Evolutionary conservation across 2,888 invertebrate species (phyloP).

Genomic region (Diarsia rubi): DNA sequence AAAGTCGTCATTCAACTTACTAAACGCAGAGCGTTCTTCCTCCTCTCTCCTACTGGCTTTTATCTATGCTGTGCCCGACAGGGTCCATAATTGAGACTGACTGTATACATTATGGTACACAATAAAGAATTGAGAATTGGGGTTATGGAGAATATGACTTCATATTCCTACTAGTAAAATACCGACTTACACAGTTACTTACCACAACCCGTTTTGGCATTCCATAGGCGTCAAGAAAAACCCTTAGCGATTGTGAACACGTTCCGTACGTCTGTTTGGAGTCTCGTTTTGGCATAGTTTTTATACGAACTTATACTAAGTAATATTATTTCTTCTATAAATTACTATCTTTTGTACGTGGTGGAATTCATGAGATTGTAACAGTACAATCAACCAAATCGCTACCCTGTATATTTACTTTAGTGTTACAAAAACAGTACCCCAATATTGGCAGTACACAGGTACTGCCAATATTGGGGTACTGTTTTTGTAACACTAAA

Average conservation of each 20-base stretch:
- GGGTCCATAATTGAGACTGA: too few species aligned
- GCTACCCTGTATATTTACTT: not conserved
- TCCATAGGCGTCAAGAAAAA: conserved; percentile 41
- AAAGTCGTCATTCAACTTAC: too few species aligned
- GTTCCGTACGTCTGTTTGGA: conserved; percentile 58
- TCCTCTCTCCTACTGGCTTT: too few species aligned
- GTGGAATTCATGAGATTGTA: conserved; percentile 12
- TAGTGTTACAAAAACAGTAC: not conserved
- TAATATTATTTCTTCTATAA: conserved; percentile 32
- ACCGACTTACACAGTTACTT: conserved; percentile 2
- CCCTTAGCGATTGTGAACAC: conserved; percentile 62
- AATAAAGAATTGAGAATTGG: too few species aligned
- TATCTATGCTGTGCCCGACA: too few species aligned
- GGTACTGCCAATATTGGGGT: not conserved
- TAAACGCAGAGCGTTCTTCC: too few species aligned
- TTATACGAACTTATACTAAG: conserved; percentile 41
- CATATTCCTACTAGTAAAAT: conserved; percentile 1
- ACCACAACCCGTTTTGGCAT: conserved; percentile 38
- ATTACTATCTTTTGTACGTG: conserved; percentile 14
- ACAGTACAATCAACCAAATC: too few species aligned
- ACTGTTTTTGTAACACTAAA: not conserved
- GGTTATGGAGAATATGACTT: not conserved
- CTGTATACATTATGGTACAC: too few species aligned
- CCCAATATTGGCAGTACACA: not conserved
- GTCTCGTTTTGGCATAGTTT: conserved; percentile 60